A percentile compares a stretch with the other conserved stretches of the same genome.
These are phyloP conservation scores for Chrysolina oricalcia DNA, from an alignment of 2,888 invertebrate genomes.

Conservation along the genomic window DNA sequence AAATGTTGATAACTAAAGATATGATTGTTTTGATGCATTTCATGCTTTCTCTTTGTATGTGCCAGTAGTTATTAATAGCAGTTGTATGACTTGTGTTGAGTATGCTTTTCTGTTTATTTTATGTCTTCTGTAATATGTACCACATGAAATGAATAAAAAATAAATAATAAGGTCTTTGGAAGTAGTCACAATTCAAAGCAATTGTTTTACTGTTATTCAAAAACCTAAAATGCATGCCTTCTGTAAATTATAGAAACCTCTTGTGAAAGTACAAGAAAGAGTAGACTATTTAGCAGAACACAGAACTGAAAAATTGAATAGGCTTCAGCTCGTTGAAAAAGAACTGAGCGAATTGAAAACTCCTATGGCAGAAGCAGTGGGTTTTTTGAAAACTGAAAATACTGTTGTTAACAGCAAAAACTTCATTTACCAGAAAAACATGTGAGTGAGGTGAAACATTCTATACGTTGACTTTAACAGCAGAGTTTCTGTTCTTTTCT, in stretches of 20 bases:
- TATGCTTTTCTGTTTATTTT: too few relatives aligned
- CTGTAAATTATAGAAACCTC: slow-evolving; percentile 77
- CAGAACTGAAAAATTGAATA: slow-evolving; percentile 86
- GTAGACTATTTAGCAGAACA: slow-evolving; percentile 84
- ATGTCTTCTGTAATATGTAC: too few relatives aligned
- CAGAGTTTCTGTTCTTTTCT: slow-evolving; percentile 34
- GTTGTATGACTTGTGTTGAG: too few relatives aligned
- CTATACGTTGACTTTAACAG: not conserved
- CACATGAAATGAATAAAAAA: too few relatives aligned
- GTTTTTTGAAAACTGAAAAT: slow-evolving; percentile 88
- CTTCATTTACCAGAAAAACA: slow-evolving; percentile 81
- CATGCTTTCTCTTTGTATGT: too few relatives aligned
- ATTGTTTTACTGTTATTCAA: not conserved
- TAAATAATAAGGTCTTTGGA: too few relatives aligned
- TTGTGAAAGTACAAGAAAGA: slow-evolving; percentile 81
- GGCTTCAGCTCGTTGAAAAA: slow-evolving; percentile 86
- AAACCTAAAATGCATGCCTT: not conserved
- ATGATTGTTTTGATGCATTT: too few relatives aligned
- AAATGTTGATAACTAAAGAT: too few relatives aligned
- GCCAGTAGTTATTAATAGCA: too few relatives aligned
- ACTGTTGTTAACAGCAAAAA: slow-evolving; percentile 80
- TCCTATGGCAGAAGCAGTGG: slow-evolving; percentile 86
- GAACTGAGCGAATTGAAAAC: slow-evolving; percentile 86
- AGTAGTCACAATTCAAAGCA: too few relatives aligned
- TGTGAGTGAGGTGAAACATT: slow-evolving; percentile 71